Percentiles rank a stretch among this genome's conserved stretches.
Conservation (phyloP, 2,888 invertebrate genomes). For the Macrosiphum euphorbiae region DNA sequence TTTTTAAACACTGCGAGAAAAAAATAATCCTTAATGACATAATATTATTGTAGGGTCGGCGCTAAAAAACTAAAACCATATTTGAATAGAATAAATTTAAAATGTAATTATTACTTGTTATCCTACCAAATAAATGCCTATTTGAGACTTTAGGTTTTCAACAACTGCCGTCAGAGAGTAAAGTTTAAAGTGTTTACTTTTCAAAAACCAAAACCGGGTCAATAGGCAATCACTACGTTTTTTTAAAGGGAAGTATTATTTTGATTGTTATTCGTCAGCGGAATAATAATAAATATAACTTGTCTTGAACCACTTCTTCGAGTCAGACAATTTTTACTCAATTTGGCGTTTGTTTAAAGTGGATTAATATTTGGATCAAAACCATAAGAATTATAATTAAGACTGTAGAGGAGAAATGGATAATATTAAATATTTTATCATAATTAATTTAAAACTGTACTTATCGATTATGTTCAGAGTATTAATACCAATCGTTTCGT, state of each 20-base stretch:
- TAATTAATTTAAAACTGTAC: not conserved
- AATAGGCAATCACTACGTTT: not conserved
- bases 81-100: not conserved
- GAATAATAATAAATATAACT: not conserved
- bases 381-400: not conserved
- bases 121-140: not conserved
- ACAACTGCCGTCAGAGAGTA: not conserved
- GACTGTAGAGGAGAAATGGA: not conserved
- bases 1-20: not conserved
- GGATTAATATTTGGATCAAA: not conserved
- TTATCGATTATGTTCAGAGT: not conserved
- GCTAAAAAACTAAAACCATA: not conserved
- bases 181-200: not conserved
- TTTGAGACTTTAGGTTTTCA: not conserved
- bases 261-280: not conserved
- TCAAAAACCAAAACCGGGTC: not conserved
- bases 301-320: not conserved
- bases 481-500: not conserved
- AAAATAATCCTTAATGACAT: not conserved
- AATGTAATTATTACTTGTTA: not conserved
- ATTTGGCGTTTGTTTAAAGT: not conserved
- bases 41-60: not conserved
- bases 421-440: not conserved
- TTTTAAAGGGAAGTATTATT: not conserved
- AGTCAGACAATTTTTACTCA: not conserved